These are phyloP conservation scores for Balaeniceps rex DNA, from an alignment of 2,113 vertebrate genomes.

Conservation along the genomic window DNA sequence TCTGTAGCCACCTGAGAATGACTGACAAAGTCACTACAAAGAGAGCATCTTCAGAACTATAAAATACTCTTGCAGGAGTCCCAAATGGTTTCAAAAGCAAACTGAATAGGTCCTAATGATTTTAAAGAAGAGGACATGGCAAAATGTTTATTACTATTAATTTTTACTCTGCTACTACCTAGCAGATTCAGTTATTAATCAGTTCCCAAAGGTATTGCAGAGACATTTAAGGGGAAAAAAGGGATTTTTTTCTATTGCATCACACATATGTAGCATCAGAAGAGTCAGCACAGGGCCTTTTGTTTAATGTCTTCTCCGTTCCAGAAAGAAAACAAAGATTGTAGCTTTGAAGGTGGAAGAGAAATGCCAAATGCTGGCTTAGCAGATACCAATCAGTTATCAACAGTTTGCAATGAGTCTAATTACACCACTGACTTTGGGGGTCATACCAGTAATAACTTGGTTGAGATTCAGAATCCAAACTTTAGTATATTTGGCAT, in stretches of 20 bases:
- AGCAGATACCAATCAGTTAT: background rate
- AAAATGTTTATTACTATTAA: background rate
- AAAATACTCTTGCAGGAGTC: background rate
- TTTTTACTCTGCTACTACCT: background rate
- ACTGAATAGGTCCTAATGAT: background rate
- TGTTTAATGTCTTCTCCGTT: background rate
- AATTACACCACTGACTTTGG: background rate
- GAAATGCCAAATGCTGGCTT: background rate
- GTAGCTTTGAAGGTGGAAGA: background rate
- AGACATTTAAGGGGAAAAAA: background rate
- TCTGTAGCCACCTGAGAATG: background rate
- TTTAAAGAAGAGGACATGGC: background rate
- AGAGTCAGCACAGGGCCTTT: background rate
- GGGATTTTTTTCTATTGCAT: background rate
- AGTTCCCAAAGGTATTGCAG: background rate
- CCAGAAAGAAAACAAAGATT: background rate
- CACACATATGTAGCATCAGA: background rate
- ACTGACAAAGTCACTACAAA: background rate
- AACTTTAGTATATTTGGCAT: background rate
- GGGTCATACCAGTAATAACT: background rate
- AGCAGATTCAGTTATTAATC: background rate
- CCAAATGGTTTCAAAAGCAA: background rate
- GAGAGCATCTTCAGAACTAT: background rate
- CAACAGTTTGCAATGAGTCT: background rate
- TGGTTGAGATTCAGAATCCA: background rate